Evolutionary conservation across 2,888 invertebrate species (phyloP), one percentile per base, ranked within the genome.

Genomic region (Papilio elwesi): DNA sequence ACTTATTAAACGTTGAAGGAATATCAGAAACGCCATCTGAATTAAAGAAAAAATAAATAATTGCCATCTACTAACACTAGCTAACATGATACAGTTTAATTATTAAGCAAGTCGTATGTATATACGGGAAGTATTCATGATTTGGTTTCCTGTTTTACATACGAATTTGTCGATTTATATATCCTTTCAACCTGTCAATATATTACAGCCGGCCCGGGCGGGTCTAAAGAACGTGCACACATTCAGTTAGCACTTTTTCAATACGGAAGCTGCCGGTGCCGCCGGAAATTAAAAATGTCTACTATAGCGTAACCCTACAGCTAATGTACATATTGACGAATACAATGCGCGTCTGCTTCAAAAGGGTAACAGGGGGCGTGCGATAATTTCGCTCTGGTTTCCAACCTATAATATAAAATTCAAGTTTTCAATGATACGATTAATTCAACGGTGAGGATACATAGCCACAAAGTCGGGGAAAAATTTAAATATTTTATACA

Each of bases 271-370:
- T 47, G 82, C 79, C 81, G 83, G 80, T 83, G 80, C 83, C 81
- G 79, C 85, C 90, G 90, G 90, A 90, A 90, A 90, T 90, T 90
- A 89, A 90, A 89, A 89, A 87, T 86, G 87, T 85, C 84, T 84
- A 80, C 78, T 79, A 77, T 82, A 79, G 76, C 81, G 77, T 77
- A 71, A 68, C 53, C 57, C 48, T 67, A 15, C 13, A 59, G 66
- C 59, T 53, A 64, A 64, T 70, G 64, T 70, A 69, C 69, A 62
- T 69, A 78, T 78, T 79, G 81, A 82, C 77, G 74, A 79, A 63
- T 51, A n/a, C 51, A 51, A 49, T 78, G 51, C 62, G 11, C 11
- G 59, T n/a, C 36, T 15, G 59, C 59, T 62, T 62, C 59, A 2
- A 62, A 62, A 62, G 15, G 59, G 43, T 43, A 59, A 15, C 38